Evolutionary conservation across 2,888 invertebrate species (phyloP), one percentile per base, ranked within the genome.

Genomic region (Parochlus steinenii): DNA sequence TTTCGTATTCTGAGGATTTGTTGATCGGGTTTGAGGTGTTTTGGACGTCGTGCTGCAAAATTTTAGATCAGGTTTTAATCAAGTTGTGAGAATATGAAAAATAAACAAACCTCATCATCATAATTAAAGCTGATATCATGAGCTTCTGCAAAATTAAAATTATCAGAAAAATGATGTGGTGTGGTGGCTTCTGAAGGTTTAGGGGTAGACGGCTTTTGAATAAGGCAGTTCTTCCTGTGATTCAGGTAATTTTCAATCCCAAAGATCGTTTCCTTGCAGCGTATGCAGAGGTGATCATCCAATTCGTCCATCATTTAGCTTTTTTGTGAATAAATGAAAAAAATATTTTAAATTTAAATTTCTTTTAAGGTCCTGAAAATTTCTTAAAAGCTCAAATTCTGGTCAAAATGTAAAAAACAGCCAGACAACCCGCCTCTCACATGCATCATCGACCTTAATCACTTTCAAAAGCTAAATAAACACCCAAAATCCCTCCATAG

Each of bases 221-320:
- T n/a, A n/a, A n/a, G n/a, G n/a, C n/a, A n/a, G 20, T 67, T 62
- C 51, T 82, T 82, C 27, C 87, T 71, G 51, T 92, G 90, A 24
- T 68, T 67, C 17, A 92, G 71, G 53, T 92, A 92, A 53, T 79
- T 80, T 26, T 80, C 77, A n/a, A 92, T 63, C 0, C 90, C 90
- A 23, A 72, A 59, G 40, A 90, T 75, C 3, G 87, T 86, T 12
- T 66, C 53, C 46, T 80, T 79, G 59, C 90, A 92, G 51, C 80
- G 82, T 47, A 89, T 74, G 58, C 90, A 92, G 42, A 83, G 70
- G 51, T 92, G 90, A 4, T 70, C 75, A 56, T 90, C 86, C 36
- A 83, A 80, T 31, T 85, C 77, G 38, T 75, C 77, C n/a, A n/a
- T n/a, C n/a, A n/a, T 33, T 27, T 6, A 32, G 45, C 45, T 47